Conservation (phyloP, 2,113 vertebrate genomes). For the Oxyruncus cristatus region DNA sequence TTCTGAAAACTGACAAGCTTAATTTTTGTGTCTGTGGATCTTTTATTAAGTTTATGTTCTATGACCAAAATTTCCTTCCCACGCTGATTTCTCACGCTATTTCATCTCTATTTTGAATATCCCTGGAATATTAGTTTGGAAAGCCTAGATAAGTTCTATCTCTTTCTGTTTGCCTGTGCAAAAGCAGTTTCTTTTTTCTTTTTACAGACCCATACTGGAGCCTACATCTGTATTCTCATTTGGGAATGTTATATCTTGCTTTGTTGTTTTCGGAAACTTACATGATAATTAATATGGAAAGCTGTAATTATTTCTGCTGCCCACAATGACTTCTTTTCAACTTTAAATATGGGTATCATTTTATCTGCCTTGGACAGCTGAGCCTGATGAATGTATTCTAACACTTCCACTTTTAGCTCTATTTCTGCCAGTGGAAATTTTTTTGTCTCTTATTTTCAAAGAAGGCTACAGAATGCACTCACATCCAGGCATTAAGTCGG, state of each 20-base stretch:
- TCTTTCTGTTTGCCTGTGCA: background rate
- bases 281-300: background rate
- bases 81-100: background rate
- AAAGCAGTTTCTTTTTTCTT: background rate
- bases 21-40: conserved; percentile 9
- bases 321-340: background rate
- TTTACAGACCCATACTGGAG: background rate
- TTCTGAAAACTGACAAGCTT: conserved; percentile 22
- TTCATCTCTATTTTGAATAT: conserved; percentile 11
- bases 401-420: background rate
- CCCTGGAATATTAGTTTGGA: conserved; percentile 9
- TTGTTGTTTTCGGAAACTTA: background rate
- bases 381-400: background rate
- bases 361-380: background rate
- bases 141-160: conserved; percentile 27
- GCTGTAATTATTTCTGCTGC: background rate
- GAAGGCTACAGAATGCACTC: background rate
- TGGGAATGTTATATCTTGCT: background rate
- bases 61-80: conserved; percentile 26
- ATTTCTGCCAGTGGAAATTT: background rate
- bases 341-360: background rate
- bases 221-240: background rate
- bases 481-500: background rate
- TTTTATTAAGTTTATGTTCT: background rate
- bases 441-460: background rate